phyloP scores from a whole-genome alignment of 2,113 vertebrate species.

The Sus scrofa region T2T-Sscrofa CM000826.6:152987001-152987500 shows the following conservation, averaged over 20 bases:
- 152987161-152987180: slow-evolving; percentile 80
- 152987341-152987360: slow-evolving; percentile 87
- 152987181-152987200: slow-evolving; percentile 79
- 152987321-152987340: slow-evolving; percentile 84
- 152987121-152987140: neutral
- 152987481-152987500: slow-evolving; percentile 71
- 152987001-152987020: neutral
- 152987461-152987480: slow-evolving; percentile 61
- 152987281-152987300: slow-evolving; percentile 88
- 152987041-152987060: neutral
- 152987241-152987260: slow-evolving; percentile 85
- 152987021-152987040: neutral
- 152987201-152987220: slow-evolving; percentile 5
- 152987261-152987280: slow-evolving; percentile 79
- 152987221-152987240: slow-evolving; percentile 88
- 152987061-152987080: neutral
- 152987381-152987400: slow-evolving; percentile 88
- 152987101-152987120: neutral
- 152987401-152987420: slow-evolving; percentile 65
- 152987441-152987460: slow-evolving; percentile 50
- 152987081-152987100: neutral
- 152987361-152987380: slow-evolving; percentile 87
- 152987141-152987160: slow-evolving; percentile 21
- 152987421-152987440: slow-evolving; percentile 85
- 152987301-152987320: slow-evolving; percentile 87